Conservation (phyloP, 2,797 vertebrate genomes). For the Alectoris magna region DNA sequence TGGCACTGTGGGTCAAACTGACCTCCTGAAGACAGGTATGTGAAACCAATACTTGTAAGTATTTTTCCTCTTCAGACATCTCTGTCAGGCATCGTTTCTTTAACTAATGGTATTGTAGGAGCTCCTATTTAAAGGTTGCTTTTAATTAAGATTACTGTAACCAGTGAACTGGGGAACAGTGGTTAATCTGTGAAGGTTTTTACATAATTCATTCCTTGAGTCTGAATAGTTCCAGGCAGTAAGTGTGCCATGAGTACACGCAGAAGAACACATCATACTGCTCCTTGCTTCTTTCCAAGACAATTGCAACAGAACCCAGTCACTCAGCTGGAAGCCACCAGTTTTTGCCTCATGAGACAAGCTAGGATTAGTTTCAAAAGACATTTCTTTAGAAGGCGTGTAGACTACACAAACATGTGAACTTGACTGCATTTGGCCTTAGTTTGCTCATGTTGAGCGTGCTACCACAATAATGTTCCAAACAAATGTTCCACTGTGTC, state of each 20-base stretch:
- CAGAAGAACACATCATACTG: fast-evolving
- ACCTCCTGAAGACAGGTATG: not conserved
- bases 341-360: not conserved
- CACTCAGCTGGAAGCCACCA: not conserved
- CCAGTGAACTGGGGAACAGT: not conserved
- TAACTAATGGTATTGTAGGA: not conserved
- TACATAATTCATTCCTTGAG: not conserved
- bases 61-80: not conserved
- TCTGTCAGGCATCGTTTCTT: not conserved
- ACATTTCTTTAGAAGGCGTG: not conserved
- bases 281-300: not conserved
- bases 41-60: not conserved
- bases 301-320: not conserved
- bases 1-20: fast-evolving
- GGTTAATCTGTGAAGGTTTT: not conserved
- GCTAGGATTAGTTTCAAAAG: not conserved
- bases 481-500: not conserved
- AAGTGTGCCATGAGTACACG: not conserved
- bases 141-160: not conserved
- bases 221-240: not conserved
- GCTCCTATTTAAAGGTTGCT: not conserved
- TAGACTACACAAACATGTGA: fast-evolving
- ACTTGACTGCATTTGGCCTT: not conserved
- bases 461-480: not conserved
- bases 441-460: not conserved